These are phyloP conservation scores for Oceanodroma leucorhoa DNA, from an alignment of 2,797 vertebrate species.

Conservation along the genomic window DNA sequence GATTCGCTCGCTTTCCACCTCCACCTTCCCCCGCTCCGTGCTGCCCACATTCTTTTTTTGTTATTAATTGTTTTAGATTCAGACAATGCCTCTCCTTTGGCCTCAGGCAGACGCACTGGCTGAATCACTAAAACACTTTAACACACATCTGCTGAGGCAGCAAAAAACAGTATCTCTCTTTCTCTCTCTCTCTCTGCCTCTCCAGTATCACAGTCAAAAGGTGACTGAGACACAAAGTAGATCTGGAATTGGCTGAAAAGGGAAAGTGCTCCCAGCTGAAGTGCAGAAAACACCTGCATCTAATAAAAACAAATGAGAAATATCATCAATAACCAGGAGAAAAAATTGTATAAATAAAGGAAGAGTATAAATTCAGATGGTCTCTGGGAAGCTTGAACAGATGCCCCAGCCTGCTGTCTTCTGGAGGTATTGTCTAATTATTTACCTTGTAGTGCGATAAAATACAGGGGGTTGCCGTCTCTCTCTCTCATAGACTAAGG, in stretches of 20 bases:
- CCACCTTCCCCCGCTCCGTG: neutral
- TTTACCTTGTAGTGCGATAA: constrained; percentile 31
- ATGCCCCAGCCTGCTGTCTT: constrained; percentile 14
- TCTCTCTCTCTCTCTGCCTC: neutral
- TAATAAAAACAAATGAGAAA: constrained; percentile 71
- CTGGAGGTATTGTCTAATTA: constrained; percentile 16
- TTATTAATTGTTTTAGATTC: constrained; percentile 55
- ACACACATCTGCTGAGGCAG: constrained; percentile 60
- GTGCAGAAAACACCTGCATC: constrained; percentile 67
- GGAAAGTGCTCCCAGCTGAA: constrained; percentile 67
- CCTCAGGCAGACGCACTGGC: constrained; percentile 28
- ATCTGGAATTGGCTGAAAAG: constrained; percentile 59
- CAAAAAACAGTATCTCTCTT: constrained; percentile 23
- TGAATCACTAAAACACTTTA: constrained; percentile 55
- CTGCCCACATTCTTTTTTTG: constrained; percentile 53
- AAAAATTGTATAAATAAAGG: constrained; percentile 43
- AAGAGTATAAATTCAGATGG: constrained; percentile 44
- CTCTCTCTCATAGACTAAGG: neutral
- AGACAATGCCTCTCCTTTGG: constrained; percentile 60
- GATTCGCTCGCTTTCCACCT: neutral
- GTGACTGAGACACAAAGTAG: constrained; percentile 57
- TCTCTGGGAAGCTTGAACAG: constrained; percentile 29
- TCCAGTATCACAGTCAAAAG: constrained; percentile 55
- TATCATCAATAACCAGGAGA: constrained; percentile 54
- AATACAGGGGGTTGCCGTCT: neutral